Evolutionary conservation across 1,140 invertebrate genomes (phyloP).

Genomic region (Brachionus sp.): DNA sequence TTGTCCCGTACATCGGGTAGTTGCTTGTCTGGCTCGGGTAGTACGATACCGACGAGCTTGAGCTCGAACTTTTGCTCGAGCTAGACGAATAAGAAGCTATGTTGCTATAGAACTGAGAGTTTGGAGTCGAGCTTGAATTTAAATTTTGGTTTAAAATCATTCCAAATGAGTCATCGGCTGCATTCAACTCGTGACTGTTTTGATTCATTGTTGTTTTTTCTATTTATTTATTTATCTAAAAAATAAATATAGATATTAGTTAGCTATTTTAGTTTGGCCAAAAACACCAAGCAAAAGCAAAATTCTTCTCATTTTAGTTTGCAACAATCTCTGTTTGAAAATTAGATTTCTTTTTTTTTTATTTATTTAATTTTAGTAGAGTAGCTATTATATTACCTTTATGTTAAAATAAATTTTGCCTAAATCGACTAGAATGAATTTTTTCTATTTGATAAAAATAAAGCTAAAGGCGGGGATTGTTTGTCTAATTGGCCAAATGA

Average conservation of each 20-base stretch:
- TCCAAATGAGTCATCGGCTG: background rate
- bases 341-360: constrained; percentile 2
- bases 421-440: background rate
- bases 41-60: background rate
- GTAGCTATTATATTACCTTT: constrained; percentile 31
- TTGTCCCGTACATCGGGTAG: background rate
- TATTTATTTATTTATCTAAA: background rate
- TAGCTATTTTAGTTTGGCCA: background rate
- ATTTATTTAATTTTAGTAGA: background rate
- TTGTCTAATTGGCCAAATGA: background rate
- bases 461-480: background rate
- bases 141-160: background rate
- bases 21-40: background rate
- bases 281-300: background rate
- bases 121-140: background rate
- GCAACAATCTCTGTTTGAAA: background rate
- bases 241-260: too few relatives aligned
- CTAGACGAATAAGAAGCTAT: background rate
- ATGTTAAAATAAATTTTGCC: background rate
- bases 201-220: background rate
- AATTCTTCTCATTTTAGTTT: background rate
- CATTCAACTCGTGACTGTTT: constrained; percentile 2
- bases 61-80: background rate
- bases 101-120: background rate
- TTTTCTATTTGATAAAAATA: constrained; percentile 4